Base-by-base conservation (phyloP, 2,888 invertebrate genomes). In the Diarsia dahlii region DNA sequence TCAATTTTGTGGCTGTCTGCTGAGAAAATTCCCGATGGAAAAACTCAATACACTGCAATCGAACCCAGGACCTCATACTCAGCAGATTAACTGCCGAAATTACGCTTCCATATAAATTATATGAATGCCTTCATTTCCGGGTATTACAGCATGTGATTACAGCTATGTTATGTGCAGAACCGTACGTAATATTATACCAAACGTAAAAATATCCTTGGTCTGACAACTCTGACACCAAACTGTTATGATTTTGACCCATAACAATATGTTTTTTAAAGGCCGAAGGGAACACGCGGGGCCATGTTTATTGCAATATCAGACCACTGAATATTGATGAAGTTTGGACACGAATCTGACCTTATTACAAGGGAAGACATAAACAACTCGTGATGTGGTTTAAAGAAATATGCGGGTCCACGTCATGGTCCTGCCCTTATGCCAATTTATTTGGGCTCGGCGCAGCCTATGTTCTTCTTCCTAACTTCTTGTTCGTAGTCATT, bases 221-320 rank as follows among this genome's bases (percentile, higher is more conserved):
- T 28, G 28, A 28, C 28, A 28, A 28, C 28, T 28, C 28, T 48
- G 18, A 15, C 18, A 39, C 2, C 3, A 58, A 60, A 39, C 39
- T 39, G 39, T 39, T 39, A 39, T 5, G 5, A 39, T 39, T 39
- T 3, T 39, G 15, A 70, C 9, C n/a, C 4, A n/a, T 52, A 52
- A 12, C 10, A 12, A n/a, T 13, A 3, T 74, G 15, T 28, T 4
- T 20, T 12, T 20, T 46, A 34, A 56, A 20, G 12, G 34, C 9
- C 18, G 28, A n/a, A 23, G 18, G 34, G 18, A 58, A 9, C 39
- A 79, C 28, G 65, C 39, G 54, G 58, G 13, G 46, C 12, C n/a
- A 20, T 52, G n/a, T 45, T 68, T 76, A 75, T 52, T 52, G 34
- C n/a, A 23, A 23, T 39, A 13, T 52, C 15, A 56, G 3, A n/a